phyloP scores from a whole-genome alignment of 1,140 invertebrate species.

The Trichonephila inaurata region DNA sequence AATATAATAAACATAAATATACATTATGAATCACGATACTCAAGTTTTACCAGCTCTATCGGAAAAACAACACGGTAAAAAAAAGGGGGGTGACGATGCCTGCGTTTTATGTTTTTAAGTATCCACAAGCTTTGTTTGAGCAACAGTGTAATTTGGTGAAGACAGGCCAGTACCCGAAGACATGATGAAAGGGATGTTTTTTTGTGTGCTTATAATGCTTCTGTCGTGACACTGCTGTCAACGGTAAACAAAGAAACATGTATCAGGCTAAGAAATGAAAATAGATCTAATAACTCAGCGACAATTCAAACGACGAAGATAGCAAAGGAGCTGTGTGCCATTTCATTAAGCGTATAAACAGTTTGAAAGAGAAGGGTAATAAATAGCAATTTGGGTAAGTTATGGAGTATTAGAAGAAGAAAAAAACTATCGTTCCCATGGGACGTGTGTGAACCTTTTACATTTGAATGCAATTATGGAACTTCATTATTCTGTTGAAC shows the following conservation, averaged over 20 bases:
- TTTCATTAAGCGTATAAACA: conserved; percentile 23
- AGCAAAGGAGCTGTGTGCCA: not conserved
- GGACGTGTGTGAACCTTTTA: not conserved
- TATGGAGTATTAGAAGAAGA: not conserved
- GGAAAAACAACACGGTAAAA: not conserved
- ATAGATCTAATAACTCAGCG: conserved; percentile 18
- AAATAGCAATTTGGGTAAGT: conserved; percentile 14
- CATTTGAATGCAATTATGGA: too few relatives aligned
- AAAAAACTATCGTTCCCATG: not conserved
- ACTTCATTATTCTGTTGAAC: too few relatives aligned
- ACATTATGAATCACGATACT: not conserved
- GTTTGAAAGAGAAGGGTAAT: not conserved
- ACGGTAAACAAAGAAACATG: not conserved
- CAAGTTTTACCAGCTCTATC: not conserved
- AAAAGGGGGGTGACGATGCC: not conserved
- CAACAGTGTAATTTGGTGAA: conserved; percentile 1
- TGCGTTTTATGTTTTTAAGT: not conserved
- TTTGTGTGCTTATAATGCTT: not conserved
- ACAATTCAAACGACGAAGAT: not conserved
- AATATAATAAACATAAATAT: not conserved
- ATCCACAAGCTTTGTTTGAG: not conserved
- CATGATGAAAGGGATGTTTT: not conserved
- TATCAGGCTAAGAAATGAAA: not conserved
- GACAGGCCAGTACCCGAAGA: not conserved
- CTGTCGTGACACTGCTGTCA: not conserved